Evolutionary conservation across 1,140 invertebrate genomes (phyloP).

Genomic region (Papilio machaon): DNA sequence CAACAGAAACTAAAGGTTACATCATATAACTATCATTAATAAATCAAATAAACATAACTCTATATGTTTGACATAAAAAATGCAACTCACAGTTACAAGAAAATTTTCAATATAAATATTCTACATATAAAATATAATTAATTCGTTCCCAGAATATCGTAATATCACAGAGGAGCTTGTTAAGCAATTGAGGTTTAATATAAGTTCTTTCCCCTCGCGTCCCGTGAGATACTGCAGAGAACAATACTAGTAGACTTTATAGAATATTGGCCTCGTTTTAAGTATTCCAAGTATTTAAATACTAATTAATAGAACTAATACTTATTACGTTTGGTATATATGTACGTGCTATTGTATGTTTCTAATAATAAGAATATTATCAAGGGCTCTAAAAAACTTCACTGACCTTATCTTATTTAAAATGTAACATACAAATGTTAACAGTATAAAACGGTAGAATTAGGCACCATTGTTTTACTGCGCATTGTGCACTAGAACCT

Average conservation of each 20-base stretch:
- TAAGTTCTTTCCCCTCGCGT: not conserved
- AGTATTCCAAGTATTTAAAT: not conserved
- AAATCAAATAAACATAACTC: too few species aligned
- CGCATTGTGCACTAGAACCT: not conserved
- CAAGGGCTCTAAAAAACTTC: not conserved
- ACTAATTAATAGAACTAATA: not conserved
- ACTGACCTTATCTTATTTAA: not conserved
- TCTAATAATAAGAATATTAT: not conserved
- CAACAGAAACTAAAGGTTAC: too few species aligned
- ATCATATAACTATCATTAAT: too few species aligned
- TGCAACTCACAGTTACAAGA: too few species aligned
- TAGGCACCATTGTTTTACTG: not conserved
- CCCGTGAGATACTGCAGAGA: not conserved
- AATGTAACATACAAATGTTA: too few species aligned
- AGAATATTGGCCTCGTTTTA: not conserved
- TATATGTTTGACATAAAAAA: too few species aligned
- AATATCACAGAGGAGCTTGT: slow-evolving; percentile 1
- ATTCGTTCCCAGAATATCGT: not conserved
- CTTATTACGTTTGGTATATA: too few species aligned
- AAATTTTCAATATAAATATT: not conserved
- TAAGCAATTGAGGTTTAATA: slow-evolving; percentile 21
- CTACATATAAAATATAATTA: not conserved
- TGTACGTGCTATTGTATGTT: not conserved
- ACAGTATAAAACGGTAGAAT: not conserved
- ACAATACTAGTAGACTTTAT: not conserved